phyloP scores from a whole-genome alignment of 2,113 vertebrate species.

The Anthoscopus minutus region DNA sequence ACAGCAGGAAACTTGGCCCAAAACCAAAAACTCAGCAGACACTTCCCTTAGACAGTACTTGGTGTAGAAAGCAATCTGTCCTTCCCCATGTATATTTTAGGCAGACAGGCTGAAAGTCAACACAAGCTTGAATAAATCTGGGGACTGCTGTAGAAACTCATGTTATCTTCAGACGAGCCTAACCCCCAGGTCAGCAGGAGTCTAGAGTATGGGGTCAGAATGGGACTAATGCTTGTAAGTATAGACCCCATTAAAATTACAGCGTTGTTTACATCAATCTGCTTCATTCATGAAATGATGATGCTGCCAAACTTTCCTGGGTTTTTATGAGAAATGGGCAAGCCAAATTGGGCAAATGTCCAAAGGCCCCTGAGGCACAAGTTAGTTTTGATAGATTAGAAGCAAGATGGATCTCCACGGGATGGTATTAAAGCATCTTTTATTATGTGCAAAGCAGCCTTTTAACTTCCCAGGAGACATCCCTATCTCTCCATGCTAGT shows the following conservation, averaged over 20 bases:
- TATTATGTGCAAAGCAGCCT: conserved; percentile 36
- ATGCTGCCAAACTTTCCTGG: conserved; percentile 1
- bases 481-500: conserved; percentile 22
- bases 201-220: conserved; percentile 33
- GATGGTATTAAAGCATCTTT: conserved; percentile 22
- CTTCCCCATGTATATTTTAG: conserved; percentile 48
- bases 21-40: conserved; percentile 49
- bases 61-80: conserved; percentile 26
- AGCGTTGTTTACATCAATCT: conserved; percentile 1
- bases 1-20: conserved; percentile 55
- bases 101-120: conserved; percentile 50
- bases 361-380: conserved; percentile 13
- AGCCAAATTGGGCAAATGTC: background rate
- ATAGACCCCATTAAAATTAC: conserved; percentile 33
- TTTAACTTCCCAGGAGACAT: conserved; percentile 43
- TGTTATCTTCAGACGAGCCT: conserved; percentile 48
- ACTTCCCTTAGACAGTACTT: conserved; percentile 49
- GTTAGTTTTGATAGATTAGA: conserved; percentile 52
- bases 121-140: conserved; percentile 13
- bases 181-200: conserved; percentile 42
- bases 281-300: conserved; percentile 48
- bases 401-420: conserved; percentile 35
- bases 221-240: conserved; percentile 32
- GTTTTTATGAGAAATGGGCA: background rate
- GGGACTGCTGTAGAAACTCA: background rate